Base-by-base conservation (phyloP, 1,140 invertebrate species). In the Bilobella aurantiaca region DNA sequence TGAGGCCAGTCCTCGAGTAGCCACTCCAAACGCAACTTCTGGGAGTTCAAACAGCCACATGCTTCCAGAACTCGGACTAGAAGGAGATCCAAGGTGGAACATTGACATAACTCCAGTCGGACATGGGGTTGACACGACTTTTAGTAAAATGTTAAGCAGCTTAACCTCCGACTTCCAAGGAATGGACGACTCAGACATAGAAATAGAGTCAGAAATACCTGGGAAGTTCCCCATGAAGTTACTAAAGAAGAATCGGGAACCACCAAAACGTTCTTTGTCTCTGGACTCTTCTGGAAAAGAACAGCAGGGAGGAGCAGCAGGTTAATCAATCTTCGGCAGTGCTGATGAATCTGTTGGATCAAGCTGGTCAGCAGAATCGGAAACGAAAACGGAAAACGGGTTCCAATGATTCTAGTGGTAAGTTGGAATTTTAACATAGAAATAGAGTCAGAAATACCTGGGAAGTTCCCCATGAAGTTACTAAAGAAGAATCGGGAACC, bases 101-200 rank as follows among this genome's bases (percentile, higher is more conserved):
- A 73, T 73, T 28, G 71, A 73, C 53, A 73, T 73, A 25, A 73
- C 69, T 0, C 68, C 71, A 1, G 71, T 70, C 0, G 62, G 65
- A 30, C 34, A 29, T 27, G 56, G 25, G 25, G 31, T 56, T 25
- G 34, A 34, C 28, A 58, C 31, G 23, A 34, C 58, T 29, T 29
- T 34, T 16, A 59, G 58, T 23, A 59, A 59, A 23, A 29, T 59
- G 58, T 29, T 59, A 5, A 59, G 58, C 62, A 14, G 18, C 5
- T 25, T 31, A 12, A 12, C 18, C 37, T 53, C 37, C 8, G 42
- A 25, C 3, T 47, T 25, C 37, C 63, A 64, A 53, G 16, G 25
- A 1, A 32, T 65, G 31, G 63, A 65, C 14, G 58, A 49, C 29
- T 65, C 49, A 14, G 49, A 53, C 49, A 23, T 53, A 18, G 49